A percentile compares a stretch with the other conserved stretches of the same genome.
phyloP scores from a whole-genome alignment of 2,113 vertebrate genomes.

The Cyrtonyx montezumae region DNA sequence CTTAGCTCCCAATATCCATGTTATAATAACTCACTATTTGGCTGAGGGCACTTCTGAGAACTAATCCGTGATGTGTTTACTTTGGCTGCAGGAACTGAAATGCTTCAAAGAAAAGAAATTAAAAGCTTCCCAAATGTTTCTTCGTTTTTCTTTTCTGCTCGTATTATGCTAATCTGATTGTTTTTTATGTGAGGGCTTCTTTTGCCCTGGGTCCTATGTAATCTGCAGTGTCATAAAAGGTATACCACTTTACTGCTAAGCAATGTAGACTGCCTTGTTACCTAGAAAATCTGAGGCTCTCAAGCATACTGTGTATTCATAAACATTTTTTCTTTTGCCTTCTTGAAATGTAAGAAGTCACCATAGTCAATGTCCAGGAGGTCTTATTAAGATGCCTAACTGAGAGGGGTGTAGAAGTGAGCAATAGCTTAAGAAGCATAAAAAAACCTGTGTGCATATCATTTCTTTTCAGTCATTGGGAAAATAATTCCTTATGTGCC shows the following conservation, averaged over 20 bases:
- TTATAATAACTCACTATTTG: constrained; percentile 30
- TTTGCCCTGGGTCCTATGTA: constrained; percentile 31
- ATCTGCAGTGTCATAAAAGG: constrained; percentile 44
- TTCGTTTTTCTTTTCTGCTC: constrained; percentile 7
- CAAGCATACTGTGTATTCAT: background rate
- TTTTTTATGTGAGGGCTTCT: constrained; percentile 55
- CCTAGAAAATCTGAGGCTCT: background rate
- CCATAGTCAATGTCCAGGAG: background rate
- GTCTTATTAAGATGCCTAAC: background rate
- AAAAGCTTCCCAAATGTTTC: constrained; percentile 51
- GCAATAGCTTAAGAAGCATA: background rate
- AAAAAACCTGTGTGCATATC: background rate
- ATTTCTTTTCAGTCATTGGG: background rate
- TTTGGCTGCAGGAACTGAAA: constrained; percentile 52
- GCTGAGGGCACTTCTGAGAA: constrained; percentile 47
- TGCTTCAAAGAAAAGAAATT: constrained; percentile 1
- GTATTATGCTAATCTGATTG: constrained; percentile 62
- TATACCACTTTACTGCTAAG: constrained; percentile 20
- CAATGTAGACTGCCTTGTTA: background rate
- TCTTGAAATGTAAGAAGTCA: background rate
- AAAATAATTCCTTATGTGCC: background rate
- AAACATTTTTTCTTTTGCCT: background rate
- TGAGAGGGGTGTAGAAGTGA: background rate
- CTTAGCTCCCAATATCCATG: background rate
- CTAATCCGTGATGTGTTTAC: constrained; percentile 43